phyloP scores from a whole-genome alignment of 2,113 vertebrate species.

The Paradoxurus hermaphroditus region DNA sequence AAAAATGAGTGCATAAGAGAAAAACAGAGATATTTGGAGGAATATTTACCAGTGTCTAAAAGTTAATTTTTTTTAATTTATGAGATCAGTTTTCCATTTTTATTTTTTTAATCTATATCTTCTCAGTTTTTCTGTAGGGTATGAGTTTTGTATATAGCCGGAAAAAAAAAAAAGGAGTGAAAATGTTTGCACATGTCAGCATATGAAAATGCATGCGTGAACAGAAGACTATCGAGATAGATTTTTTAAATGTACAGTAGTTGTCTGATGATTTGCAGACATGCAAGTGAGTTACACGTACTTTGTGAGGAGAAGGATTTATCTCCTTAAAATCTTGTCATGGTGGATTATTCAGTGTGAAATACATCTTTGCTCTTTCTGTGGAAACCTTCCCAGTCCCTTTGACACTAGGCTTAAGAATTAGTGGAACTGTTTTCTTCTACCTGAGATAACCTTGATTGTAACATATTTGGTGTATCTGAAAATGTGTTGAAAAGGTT shows the following conservation, averaged over 20 bases:
- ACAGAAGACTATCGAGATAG: background rate
- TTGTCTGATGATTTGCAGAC: conserved; percentile 53
- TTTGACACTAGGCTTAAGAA: background rate
- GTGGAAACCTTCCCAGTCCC: background rate
- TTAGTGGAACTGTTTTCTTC: background rate
- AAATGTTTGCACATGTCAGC: background rate
- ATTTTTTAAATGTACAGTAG: conserved; percentile 1
- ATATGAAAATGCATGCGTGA: background rate
- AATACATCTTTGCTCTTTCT: conserved; percentile 2
- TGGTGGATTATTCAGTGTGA: conserved; percentile 32
- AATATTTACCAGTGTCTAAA: background rate
- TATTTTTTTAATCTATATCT: background rate
- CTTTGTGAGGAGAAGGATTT: conserved; percentile 46
- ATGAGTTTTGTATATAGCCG: background rate
- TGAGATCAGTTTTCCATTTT: background rate
- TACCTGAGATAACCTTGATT: background rate
- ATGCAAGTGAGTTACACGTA: background rate
- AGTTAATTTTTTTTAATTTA: background rate
- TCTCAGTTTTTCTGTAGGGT: background rate
- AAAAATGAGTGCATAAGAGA: background rate
- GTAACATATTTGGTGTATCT: background rate
- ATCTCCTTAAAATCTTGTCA: conserved; percentile 57
- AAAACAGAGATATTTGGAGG: background rate
- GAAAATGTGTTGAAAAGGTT: conserved; percentile 45
- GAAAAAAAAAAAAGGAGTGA: background rate